Evolutionary conservation across 2,888 invertebrate species (phyloP), one percentile per base, ranked within the genome.

Genomic region (Yponomeuta cagnagella): DNA sequence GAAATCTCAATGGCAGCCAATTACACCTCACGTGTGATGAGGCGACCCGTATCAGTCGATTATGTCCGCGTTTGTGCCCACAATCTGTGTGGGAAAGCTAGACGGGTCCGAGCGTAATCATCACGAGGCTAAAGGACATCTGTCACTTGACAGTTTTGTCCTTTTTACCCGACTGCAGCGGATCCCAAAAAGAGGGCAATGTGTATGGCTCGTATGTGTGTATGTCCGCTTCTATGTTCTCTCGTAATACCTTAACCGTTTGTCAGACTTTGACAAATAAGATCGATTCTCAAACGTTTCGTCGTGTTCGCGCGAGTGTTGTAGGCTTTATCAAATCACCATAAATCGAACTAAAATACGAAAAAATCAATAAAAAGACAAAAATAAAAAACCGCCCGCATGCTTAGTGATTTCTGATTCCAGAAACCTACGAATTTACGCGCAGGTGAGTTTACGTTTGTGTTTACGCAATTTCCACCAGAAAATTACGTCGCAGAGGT

Each of bases 1-100:
- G 68, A 68, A 68, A 68, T 68, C 68, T 48, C 68, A 68, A 68
- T 48, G 68, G 48, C 68, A 30, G n/a, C 48, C 68, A 68, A 68
- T 68, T 48, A 68, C 43, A 43, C 43, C 43, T 43, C 43, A 43
- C 43, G 43, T 8, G 6, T 43, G 43, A 43, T 43, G 43, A 43
- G 43, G 43, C 43, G 43, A 43, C 43, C 43, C 43, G 43, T 58
- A 12, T 58, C 52, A 58, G 15, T 15, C 15, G 52, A 15, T 58
- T 58, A 15, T 15, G 15, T 15, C 52, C 52, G 4, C 5, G 15
- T 58, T 58, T 58, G 15, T 58, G 15, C 15, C 52, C 5, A 15
- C 52, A 58, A 15, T 58, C 12, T 15, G 52, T 52, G 52, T 58
- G 52, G 52, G 52, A 58, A 58, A 58, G 15, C 15, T 58, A 2